Conservation (phyloP, 2,797 vertebrate species). For the Hippopotamyrus pictus region DNA sequence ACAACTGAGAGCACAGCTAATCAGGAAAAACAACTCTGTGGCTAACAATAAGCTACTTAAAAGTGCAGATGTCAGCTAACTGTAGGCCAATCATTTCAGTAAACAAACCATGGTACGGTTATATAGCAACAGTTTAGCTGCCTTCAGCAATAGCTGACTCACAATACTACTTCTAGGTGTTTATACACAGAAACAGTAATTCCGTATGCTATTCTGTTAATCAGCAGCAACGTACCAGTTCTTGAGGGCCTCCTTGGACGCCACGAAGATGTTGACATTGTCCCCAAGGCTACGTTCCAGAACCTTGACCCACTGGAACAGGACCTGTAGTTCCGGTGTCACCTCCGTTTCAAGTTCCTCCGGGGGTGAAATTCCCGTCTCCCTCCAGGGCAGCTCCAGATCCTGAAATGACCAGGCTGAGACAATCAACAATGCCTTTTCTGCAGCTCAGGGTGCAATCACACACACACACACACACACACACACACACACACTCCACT, state of each 20-base stretch:
- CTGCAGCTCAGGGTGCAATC: slow-evolving; percentile 33
- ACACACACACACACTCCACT: neutral
- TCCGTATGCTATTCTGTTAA: neutral
- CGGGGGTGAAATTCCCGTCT: neutral
- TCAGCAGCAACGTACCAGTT: slow-evolving; percentile 55
- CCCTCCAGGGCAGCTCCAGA: slow-evolving; percentile 20
- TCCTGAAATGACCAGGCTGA: slow-evolving; percentile 50
- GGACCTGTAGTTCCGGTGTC: slow-evolving; percentile 22
- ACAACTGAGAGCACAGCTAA: neutral
- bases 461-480: neutral
- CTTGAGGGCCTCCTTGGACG: slow-evolving; percentile 46
- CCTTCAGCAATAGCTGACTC: neutral
- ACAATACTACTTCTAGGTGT: neutral
- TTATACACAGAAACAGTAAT: neutral
- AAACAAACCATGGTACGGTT: neutral
- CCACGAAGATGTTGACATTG: slow-evolving; percentile 34
- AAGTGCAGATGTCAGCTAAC: neutral
- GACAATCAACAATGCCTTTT: slow-evolving; percentile 32
- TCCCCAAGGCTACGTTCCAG: slow-evolving; percentile 44
- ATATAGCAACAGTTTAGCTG: neutral
- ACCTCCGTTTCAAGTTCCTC: slow-evolving; percentile 27
- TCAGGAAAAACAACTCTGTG: neutral
- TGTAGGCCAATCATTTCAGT: neutral
- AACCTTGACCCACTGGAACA: slow-evolving; percentile 44
- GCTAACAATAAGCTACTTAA: neutral